Conservation (phyloP, 2,888 invertebrate species). For the Epiblema foenella region DNA sequence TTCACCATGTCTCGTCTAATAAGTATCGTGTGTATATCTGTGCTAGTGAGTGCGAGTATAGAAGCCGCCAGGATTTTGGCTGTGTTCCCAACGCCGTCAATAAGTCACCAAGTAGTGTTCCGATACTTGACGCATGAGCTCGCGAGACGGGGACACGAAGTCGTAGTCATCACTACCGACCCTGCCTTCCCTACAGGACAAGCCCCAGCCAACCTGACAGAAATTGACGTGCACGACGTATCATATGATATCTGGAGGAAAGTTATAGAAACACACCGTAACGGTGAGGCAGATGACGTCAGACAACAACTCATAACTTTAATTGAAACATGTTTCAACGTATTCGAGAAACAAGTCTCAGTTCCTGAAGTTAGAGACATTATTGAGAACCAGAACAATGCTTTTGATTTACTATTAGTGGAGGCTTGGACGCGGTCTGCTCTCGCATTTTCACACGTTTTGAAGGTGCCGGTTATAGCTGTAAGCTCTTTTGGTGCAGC, state of each 20-base stretch:
- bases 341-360: conserved; percentile 46
- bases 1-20: too few relatives aligned
- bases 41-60: background rate
- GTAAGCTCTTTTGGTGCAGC: conserved; percentile 49
- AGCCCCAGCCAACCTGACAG: conserved; percentile 63
- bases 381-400: conserved; percentile 38
- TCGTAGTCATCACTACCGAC: conserved; percentile 62
- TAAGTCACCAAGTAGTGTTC: conserved; percentile 12
- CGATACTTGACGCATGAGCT: conserved; percentile 1
- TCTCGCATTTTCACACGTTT: conserved; percentile 47
- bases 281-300: too few relatives aligned
- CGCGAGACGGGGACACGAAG: conserved; percentile 11
- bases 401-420: conserved; percentile 49
- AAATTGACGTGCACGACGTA: conserved; percentile 63
- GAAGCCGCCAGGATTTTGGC: conserved; percentile 9
- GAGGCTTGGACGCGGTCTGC: conserved; percentile 47
- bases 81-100: conserved; percentile 4
- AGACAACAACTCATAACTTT: background rate
- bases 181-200: conserved; percentile 60
- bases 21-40: background rate
- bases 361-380: conserved; percentile 43
- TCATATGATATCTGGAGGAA: conserved; percentile 48
- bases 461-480: conserved; percentile 48
- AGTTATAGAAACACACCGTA: conserved; percentile 15
- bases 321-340: background rate